Conservation (phyloP, 2,888 invertebrate species). For the Alviniconcha strummeri region DNA sequence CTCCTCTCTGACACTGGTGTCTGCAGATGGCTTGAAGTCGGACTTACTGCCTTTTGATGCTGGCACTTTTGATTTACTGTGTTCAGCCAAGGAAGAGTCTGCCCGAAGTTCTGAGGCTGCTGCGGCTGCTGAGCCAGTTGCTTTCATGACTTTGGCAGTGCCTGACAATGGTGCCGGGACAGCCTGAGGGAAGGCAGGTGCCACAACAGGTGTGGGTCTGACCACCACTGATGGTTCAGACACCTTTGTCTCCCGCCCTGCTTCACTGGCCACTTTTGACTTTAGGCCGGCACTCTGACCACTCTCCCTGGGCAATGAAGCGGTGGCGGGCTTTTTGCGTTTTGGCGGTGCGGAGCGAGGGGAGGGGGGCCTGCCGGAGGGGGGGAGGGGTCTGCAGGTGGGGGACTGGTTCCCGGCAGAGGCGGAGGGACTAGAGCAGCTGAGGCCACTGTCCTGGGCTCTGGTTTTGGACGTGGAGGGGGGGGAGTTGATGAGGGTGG, state of each 20-base stretch:
- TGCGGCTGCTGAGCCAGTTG: too few relatives aligned
- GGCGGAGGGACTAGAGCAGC: background rate
- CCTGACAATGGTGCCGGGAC: too few relatives aligned
- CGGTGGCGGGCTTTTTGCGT: conserved; percentile 16
- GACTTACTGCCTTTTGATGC: too few relatives aligned
- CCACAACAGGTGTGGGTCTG: too few relatives aligned
- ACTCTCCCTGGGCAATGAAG: background rate
- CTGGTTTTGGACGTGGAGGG: background rate
- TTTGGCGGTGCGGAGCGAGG: conserved; percentile 26
- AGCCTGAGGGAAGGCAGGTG: too few relatives aligned
- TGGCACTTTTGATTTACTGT: too few relatives aligned
- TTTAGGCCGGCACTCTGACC: background rate
- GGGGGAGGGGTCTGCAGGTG: background rate
- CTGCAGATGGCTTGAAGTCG: too few relatives aligned
- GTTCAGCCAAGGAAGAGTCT: too few relatives aligned
- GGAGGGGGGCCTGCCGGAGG: conserved; percentile 11
- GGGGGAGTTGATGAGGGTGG: conserved; percentile 13
- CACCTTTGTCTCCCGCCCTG: background rate
- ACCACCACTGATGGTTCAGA: background rate
- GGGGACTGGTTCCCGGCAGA: background rate
- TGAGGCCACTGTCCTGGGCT: background rate
- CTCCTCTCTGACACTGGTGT: too few relatives aligned
- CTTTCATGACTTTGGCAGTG: too few relatives aligned
- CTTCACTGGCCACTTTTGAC: background rate
- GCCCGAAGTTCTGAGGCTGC: too few relatives aligned